These are phyloP conservation scores for Indicator indicator DNA, from an alignment of 2,113 vertebrate genomes.

Conservation along the genomic window DNA sequence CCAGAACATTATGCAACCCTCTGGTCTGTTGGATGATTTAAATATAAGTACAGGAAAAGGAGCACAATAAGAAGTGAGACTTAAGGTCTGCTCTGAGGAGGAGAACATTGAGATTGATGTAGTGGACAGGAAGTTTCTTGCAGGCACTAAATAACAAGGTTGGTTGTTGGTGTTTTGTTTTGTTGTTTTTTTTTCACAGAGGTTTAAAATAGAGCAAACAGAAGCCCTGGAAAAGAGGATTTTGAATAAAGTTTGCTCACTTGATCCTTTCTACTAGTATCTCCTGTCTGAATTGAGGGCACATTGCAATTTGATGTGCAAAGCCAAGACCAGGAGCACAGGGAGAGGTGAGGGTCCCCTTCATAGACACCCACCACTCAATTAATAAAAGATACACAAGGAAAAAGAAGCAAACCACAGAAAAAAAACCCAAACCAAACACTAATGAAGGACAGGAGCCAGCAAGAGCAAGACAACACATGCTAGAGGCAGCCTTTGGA, in stretches of 20 bases:
- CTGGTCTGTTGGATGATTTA: background rate
- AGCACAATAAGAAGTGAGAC: slow-evolving; percentile 15
- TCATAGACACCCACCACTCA: background rate
- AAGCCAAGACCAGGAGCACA: background rate
- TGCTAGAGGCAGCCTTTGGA: background rate
- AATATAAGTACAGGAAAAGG: slow-evolving; percentile 26
- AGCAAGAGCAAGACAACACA: background rate
- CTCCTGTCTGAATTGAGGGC: rapidly evolving
- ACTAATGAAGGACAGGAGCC: background rate
- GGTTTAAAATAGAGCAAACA: slow-evolving; percentile 2
- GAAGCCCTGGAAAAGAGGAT: background rate
- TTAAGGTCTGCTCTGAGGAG: background rate
- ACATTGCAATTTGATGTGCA: background rate
- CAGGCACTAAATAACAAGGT: background rate
- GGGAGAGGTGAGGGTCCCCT: background rate
- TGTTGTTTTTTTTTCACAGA: background rate
- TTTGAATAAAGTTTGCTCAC: background rate
- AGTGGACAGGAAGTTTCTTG: slow-evolving; percentile 20
- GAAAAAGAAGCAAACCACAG: background rate
- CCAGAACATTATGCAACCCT: background rate
- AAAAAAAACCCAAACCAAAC: background rate
- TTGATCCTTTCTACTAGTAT: background rate
- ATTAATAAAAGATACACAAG: background rate
- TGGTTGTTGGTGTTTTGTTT: too few species aligned
- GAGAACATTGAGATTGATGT: background rate